These are phyloP conservation scores for Teinopalpus imperialis DNA, from an alignment of 2,888 invertebrate species.

Conservation along the genomic window DNA sequence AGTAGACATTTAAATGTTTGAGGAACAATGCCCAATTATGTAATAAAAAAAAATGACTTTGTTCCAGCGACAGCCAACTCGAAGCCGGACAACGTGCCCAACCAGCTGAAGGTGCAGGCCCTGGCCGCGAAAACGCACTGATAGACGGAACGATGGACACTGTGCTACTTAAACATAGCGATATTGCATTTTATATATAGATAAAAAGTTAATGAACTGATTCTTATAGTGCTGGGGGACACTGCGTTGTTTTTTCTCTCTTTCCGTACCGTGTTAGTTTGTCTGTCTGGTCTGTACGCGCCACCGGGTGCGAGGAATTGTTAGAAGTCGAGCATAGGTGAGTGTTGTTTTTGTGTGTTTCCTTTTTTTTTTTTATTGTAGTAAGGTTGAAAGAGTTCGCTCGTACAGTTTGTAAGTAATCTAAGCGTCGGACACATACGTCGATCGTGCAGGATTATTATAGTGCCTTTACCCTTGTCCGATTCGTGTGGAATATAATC, in stretches of 20 bases:
- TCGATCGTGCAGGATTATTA: no score
- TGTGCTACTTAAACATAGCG: constrained; percentile 34
- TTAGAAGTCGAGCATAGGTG: constrained; percentile 2
- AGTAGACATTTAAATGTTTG: no score
- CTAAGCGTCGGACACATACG: no score
- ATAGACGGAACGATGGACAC: constrained; percentile 14
- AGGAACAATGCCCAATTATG: no score
- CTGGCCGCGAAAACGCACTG: constrained; percentile 57
- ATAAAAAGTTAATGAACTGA: constrained; percentile 26
- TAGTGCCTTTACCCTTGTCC: no score
- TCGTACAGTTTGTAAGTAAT: no score
- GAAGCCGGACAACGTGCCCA: no score
- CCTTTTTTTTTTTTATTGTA: no score
- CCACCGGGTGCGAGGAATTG: background rate
- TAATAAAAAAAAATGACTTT: constrained; percentile 19
- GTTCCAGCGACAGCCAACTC: constrained; percentile 57
- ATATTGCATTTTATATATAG: constrained; percentile 39
- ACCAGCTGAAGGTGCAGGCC: constrained; percentile 41
- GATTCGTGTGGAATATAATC: no score
- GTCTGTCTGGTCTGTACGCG: no score
- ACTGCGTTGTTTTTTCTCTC: background rate
- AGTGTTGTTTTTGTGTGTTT: constrained; percentile 14
- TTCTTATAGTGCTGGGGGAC: constrained; percentile 1
- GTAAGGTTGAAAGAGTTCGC: no score
- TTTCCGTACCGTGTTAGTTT: background rate